phyloP scores from a whole-genome alignment of 2,888 invertebrate genomes.

The Meiosimyza decipiens region DNA sequence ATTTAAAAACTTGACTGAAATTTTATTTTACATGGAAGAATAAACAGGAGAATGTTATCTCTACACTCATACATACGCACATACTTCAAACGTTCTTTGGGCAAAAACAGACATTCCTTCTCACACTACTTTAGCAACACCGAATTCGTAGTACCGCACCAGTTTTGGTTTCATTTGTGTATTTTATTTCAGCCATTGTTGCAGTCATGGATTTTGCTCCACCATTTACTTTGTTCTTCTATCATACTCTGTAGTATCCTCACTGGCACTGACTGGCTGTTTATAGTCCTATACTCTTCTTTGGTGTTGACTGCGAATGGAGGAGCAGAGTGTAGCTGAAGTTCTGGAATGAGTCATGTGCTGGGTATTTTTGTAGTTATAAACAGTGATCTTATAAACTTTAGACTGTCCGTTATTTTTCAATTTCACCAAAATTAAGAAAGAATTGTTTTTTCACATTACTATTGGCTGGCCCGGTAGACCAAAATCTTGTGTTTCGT shows the following conservation, averaged over 20 bases:
- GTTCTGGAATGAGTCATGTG: constrained; percentile 64
- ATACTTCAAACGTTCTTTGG: no score
- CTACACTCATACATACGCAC: no score
- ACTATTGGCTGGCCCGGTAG: no score
- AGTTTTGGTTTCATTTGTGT: constrained; percentile 8
- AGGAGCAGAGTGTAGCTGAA: constrained; percentile 34
- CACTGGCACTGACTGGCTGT: constrained; percentile 52
- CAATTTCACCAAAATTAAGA: no score
- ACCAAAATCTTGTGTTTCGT: no score
- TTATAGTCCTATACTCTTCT: constrained; percentile 43
- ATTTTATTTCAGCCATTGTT: constrained; percentile 59
- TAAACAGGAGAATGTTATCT: no score
- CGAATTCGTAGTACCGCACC: not conserved
- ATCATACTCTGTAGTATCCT: constrained; percentile 55
- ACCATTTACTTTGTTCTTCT: constrained; percentile 57
- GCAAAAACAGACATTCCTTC: no score
- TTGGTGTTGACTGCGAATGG: not conserved
- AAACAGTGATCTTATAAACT: no score
- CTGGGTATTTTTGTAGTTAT: constrained; percentile 44
- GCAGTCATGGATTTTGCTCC: constrained; percentile 65
- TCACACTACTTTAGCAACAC: not conserved
- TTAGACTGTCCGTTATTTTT: no score
- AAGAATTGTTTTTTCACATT: no score
- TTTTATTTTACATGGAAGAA: no score
- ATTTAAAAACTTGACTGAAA: no score